Percentiles rank a stretch among this genome's conserved stretches.
Evolutionary conservation across 2,113 vertebrate genomes (phyloP).

Genomic region (Phycodurus eques): DNA sequence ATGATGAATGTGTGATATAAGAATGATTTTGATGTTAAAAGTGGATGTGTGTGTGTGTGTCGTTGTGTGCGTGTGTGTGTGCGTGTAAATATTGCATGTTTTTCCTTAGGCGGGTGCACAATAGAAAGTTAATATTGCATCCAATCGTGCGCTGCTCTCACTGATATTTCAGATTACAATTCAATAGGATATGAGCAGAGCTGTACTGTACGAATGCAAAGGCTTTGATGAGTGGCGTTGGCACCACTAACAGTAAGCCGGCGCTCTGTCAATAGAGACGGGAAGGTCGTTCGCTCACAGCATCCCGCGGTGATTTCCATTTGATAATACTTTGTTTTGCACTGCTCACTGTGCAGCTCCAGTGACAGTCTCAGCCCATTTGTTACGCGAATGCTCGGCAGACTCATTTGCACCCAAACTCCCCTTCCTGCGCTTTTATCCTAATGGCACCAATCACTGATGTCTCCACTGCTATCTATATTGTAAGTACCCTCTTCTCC

Average conservation of each 20-base stretch:
- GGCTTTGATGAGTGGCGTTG: conserved; percentile 23
- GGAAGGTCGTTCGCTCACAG: conserved; percentile 60
- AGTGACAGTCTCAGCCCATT: conserved; percentile 41
- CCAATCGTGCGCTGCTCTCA: conserved; percentile 22
- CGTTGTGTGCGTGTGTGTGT: background rate
- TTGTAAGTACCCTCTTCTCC: conserved; percentile 65
- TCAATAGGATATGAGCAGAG: conserved; percentile 47
- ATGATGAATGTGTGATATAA: conserved; percentile 18
- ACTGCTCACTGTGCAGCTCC: conserved; percentile 22
- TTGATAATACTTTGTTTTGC: conserved; percentile 56
- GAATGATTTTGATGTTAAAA: conserved; percentile 9
- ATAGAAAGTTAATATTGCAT: conserved; percentile 44
- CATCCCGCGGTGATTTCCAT: conserved; percentile 55
- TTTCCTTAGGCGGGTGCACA: conserved; percentile 3
- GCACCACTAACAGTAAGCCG: conserved; percentile 36
- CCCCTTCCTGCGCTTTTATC: conserved; percentile 31
- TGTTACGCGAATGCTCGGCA: conserved; percentile 50
- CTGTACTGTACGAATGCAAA: conserved; percentile 48
- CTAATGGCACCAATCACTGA: conserved; percentile 60
- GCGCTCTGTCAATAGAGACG: conserved; percentile 43
- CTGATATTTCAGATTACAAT: conserved; percentile 48
- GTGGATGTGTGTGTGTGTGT: background rate
- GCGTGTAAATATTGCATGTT: conserved; percentile 35
- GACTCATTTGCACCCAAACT: conserved; percentile 49
- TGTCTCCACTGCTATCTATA: conserved; percentile 67